Evolutionary conservation across 1,140 invertebrate species (phyloP).

Genomic region (Cydia amplana): DNA sequence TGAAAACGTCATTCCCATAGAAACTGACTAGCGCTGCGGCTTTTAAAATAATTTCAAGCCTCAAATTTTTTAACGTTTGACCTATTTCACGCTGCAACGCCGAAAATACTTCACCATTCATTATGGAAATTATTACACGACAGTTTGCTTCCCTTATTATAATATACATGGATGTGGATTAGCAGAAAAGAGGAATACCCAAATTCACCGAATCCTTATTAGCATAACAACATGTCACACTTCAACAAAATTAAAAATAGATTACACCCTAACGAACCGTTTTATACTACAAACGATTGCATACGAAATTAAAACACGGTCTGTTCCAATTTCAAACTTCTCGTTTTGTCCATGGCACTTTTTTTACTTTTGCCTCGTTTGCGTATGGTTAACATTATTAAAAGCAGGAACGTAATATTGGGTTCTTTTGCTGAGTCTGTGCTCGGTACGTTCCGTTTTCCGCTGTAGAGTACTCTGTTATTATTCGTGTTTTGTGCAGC

Average conservation of each 20-base stretch:
- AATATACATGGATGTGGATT: conserved; percentile 20
- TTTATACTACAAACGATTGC: conserved; percentile 3
- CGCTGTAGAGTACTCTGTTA: conserved; percentile 32
- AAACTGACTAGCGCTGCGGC: background rate
- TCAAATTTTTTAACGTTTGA: background rate
- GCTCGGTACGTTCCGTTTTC: conserved; percentile 33
- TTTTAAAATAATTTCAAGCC: background rate
- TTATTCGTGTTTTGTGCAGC: conserved; percentile 34
- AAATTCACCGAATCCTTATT: background rate
- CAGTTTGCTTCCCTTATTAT: background rate
- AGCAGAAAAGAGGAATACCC: background rate
- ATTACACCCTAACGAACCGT: conserved; percentile 4
- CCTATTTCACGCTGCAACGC: conserved; percentile 10
- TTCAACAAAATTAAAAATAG: conserved; percentile 21
- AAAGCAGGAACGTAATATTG: conserved; percentile 35
- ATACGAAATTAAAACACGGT: conserved; percentile 29
- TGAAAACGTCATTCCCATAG: conserved; percentile 11
- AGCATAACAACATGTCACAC: conserved; percentile 24
- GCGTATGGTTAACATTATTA: conserved; percentile 43
- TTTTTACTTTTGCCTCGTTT: conserved; percentile 35
- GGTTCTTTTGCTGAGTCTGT: conserved; percentile 31
- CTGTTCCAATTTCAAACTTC: conserved; percentile 37
- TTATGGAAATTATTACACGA: conserved; percentile 16
- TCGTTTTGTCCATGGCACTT: conserved; percentile 36
- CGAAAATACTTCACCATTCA: conserved; percentile 23